These are phyloP conservation scores for Eulimnadia texana DNA, from an alignment of 1,140 invertebrate genomes.

Conservation along the genomic window DNA sequence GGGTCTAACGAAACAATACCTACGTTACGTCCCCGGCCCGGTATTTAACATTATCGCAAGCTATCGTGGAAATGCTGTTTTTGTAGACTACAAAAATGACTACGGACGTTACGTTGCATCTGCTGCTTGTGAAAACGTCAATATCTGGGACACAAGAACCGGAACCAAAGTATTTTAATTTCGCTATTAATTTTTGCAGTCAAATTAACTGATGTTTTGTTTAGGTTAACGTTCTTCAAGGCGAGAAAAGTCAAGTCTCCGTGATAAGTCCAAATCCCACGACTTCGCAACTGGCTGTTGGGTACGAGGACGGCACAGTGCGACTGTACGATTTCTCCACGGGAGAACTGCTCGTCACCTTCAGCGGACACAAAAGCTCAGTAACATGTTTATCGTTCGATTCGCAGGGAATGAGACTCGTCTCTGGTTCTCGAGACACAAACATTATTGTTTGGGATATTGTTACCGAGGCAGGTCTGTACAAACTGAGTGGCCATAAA, in stretches of 20 bases:
- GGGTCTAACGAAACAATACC: constrained; percentile 94
- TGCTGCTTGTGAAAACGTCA: constrained; percentile 80
- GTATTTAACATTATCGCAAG: constrained; percentile 77
- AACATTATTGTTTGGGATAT: constrained; percentile 92
- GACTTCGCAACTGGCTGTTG: constrained; percentile 65
- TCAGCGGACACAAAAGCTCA: constrained; percentile 69
- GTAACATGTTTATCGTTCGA: constrained; percentile 73
- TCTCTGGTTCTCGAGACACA: constrained; percentile 79
- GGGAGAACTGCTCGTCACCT: constrained; percentile 54
- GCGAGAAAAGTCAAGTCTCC: constrained; percentile 63
- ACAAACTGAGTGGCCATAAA: constrained; percentile 82
- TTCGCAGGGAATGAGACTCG: constrained; percentile 56
- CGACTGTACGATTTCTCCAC: constrained; percentile 57
- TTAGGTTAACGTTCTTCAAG: constrained; percentile 52
- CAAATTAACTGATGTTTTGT: background rate
- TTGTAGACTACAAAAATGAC: constrained; percentile 55
- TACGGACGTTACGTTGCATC: constrained; percentile 70
- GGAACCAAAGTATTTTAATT: constrained; percentile 57
- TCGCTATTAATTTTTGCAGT: background rate
- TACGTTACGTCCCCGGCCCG: constrained; percentile 64
- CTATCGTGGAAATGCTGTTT: constrained; percentile 55
- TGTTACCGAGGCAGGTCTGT: constrained; percentile 75
- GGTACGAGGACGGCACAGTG: constrained; percentile 78
- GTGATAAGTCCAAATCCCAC: constrained; percentile 51
- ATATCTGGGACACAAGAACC: constrained; percentile 84